phyloP scores from a whole-genome alignment of 2,113 vertebrate genomes.

The Apistogramma diplotaenia region DNA sequence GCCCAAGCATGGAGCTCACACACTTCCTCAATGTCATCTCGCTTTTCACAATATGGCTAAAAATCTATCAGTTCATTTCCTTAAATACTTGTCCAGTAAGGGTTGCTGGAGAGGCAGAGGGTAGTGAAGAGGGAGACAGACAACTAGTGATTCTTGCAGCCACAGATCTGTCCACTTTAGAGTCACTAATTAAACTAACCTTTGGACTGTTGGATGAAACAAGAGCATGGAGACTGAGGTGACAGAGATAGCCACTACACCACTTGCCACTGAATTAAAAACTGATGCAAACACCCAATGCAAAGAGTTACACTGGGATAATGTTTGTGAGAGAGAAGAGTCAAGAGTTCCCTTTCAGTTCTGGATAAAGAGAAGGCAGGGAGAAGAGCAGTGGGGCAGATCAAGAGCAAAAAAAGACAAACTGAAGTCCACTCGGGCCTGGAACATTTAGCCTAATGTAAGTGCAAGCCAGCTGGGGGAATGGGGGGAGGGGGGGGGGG shows the following conservation, averaged over 20 bases:
- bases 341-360: neutral
- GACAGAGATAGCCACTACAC: neutral
- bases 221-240: neutral
- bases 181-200: neutral
- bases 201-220: neutral
- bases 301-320: neutral
- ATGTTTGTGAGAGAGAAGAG: neutral
- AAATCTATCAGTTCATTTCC: neutral
- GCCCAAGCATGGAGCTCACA: too few relatives aligned
- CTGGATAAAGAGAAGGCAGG: neutral
- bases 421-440: neutral
- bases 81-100: neutral
- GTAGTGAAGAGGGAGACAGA: neutral
- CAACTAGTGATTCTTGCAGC: neutral
- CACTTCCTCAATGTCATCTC: neutral
- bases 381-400: neutral
- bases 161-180: neutral
- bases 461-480: neutral
- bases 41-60: neutral
- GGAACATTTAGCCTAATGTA: neutral
- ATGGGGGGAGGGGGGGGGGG: neutral
- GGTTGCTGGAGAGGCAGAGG: neutral
- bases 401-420: neutral
- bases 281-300: neutral
- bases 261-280: neutral